A percentile compares a stretch with the other conserved stretches of the same genome.
phyloP scores from a whole-genome alignment of 2,888 invertebrate genomes.

The Chrysolina haemoptera region DNA sequence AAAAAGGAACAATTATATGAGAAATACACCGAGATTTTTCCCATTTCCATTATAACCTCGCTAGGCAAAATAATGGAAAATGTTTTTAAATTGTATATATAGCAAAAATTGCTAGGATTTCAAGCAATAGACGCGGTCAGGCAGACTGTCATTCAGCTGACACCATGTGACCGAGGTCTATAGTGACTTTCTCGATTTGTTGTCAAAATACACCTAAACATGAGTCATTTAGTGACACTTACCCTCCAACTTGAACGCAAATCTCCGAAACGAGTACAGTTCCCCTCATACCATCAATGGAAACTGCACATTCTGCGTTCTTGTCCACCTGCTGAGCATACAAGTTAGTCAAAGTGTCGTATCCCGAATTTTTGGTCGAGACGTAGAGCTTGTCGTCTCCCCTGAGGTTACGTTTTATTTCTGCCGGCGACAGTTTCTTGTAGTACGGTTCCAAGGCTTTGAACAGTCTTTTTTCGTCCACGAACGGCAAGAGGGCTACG shows the following conservation, averaged over 20 bases:
- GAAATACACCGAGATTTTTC: too few species aligned
- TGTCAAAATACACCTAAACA: too few species aligned
- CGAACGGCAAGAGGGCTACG: slow-evolving; percentile 97
- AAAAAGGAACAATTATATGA: background rate
- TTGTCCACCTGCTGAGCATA: slow-evolving; percentile 74
- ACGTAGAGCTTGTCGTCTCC: slow-evolving; percentile 95
- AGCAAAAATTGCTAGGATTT: too few species aligned
- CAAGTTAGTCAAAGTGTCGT: slow-evolving; percentile 79
- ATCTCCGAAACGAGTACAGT: slow-evolving; percentile 82
- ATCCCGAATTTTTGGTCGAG: slow-evolving; percentile 79
- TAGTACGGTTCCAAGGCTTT: slow-evolving; percentile 89
- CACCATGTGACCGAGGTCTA: too few species aligned
- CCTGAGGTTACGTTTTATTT: slow-evolving; percentile 88
- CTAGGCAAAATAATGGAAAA: too few species aligned
- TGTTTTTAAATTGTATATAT: too few species aligned
- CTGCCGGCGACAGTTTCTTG: slow-evolving; percentile 83
- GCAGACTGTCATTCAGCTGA: too few species aligned
- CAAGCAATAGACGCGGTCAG: too few species aligned
- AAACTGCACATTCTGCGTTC: slow-evolving; percentile 75
- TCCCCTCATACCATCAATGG: slow-evolving; percentile 89
- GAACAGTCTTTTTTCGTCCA: slow-evolving; percentile 92
- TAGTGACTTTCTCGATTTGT: too few species aligned
- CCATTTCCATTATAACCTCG: background rate
- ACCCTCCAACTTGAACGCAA: slow-evolving; percentile 80
- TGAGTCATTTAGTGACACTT: slow-evolving; percentile 58